A percentile compares a stretch with the other conserved stretches of the same genome.
These are phyloP conservation scores for Leptoclinus maculatus DNA, from an alignment of 2,797 vertebrate species.

Conservation along the genomic window DNA sequence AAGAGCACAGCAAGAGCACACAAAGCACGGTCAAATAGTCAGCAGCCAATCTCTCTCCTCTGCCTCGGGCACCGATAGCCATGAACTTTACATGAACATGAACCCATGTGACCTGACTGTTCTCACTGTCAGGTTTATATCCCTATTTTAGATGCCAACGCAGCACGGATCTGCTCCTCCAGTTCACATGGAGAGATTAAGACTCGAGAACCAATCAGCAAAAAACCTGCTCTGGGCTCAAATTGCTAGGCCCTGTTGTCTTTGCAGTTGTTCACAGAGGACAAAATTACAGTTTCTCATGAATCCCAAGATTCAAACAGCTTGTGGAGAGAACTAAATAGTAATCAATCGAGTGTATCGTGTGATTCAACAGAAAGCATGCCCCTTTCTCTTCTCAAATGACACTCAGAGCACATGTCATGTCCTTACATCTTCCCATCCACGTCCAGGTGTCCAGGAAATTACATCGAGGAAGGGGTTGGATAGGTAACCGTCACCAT, in stretches of 20 bases:
- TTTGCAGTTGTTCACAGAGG: slow-evolving; percentile 25
- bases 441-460: slow-evolving; percentile 92
- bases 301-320: slow-evolving; percentile 7
- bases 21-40: slow-evolving; percentile 55
- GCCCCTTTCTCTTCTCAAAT: not conserved
- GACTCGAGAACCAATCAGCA: slow-evolving; percentile 45
- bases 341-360: not conserved
- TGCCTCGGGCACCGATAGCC: slow-evolving; percentile 50
- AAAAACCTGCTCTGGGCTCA: slow-evolving; percentile 34
- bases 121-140: slow-evolving; percentile 44
- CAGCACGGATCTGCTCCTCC: slow-evolving; percentile 29
- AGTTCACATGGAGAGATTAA: slow-evolving; percentile 35
- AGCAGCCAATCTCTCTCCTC: slow-evolving; percentile 39
- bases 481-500: slow-evolving; percentile 91
- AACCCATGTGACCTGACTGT: slow-evolving; percentile 47
- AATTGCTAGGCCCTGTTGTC: slow-evolving; percentile 11
- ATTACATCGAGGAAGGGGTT: slow-evolving; percentile 95
- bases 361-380: slow-evolving; percentile 3
- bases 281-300: slow-evolving; percentile 11
- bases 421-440: slow-evolving; percentile 95
- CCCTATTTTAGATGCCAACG: slow-evolving; percentile 35
- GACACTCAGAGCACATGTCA: slow-evolving; percentile 14
- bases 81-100: slow-evolving; percentile 68
- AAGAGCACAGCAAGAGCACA: slow-evolving; percentile 17
- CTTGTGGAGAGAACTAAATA: slow-evolving; percentile 22